Percentiles rank a stretch among this genome's conserved stretches.
These are phyloP conservation scores for Molorchus minor DNA, from an alignment of 2,888 invertebrate species.

Conservation along the genomic window DNA sequence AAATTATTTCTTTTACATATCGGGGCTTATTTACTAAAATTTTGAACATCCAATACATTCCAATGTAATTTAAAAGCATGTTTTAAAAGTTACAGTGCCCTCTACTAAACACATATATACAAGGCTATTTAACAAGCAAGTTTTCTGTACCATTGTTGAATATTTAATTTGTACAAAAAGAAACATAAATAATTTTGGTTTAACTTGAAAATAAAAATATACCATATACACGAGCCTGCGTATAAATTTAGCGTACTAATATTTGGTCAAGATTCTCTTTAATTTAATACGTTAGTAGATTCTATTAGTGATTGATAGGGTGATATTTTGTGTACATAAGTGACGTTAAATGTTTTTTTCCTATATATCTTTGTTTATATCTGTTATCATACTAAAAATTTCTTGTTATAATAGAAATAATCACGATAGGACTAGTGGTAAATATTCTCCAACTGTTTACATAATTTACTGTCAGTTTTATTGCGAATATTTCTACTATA, in stretches of 20 bases:
- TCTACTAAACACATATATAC: background rate
- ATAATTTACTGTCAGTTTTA: no score
- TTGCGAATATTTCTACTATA: no score
- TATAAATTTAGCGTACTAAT: no score
- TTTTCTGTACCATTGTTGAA: no score
- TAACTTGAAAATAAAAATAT: no score
- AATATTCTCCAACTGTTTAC: no score
- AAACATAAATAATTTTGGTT: no score
- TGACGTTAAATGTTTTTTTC: slow-evolving; percentile 5
- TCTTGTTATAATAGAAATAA: no score
- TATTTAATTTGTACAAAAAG: no score
- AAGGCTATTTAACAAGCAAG: no score
- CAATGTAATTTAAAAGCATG: background rate
- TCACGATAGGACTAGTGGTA: no score
- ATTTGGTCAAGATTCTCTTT: background rate
- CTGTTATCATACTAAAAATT: slow-evolving; percentile 8
- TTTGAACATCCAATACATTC: background rate
- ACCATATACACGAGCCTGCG: no score
- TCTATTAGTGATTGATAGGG: slow-evolving; percentile 14
- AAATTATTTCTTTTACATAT: background rate
- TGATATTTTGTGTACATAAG: slow-evolving; percentile 17
- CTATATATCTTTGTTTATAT: slow-evolving; percentile 16
- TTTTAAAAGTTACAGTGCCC: background rate
- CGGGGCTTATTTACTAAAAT: background rate
- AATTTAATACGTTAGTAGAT: background rate